These are phyloP conservation scores for Macaca mulatta DNA, from an alignment of 2,113 vertebrate species.

Conservation along the genomic window DNA sequence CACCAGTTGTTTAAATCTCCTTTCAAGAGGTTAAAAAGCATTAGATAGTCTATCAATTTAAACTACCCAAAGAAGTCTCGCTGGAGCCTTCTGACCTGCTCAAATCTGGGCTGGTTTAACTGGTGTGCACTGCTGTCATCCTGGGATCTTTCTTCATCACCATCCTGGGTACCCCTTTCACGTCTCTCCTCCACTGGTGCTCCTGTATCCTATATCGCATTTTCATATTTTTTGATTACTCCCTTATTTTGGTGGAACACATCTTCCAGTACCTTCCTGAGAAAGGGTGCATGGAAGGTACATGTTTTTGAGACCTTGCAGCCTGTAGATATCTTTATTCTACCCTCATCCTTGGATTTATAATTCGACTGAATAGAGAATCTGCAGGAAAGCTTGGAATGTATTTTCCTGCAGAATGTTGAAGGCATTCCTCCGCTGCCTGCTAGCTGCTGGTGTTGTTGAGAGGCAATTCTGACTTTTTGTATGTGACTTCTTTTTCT, in stretches of 20 bases:
- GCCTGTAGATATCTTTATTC: not conserved
- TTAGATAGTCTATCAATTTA: not conserved
- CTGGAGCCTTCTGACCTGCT: slow-evolving; percentile 34
- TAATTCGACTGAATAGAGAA: slow-evolving; percentile 16
- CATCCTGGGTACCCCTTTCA: not conserved
- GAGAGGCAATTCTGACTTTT: slow-evolving; percentile 3
- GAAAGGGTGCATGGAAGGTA: slow-evolving; percentile 45
- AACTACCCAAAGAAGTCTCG: slow-evolving; percentile 2
- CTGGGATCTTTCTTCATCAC: not conserved
- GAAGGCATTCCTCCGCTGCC: not conserved
- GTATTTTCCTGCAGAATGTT: slow-evolving; percentile 44
- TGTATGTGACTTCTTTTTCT: not conserved
- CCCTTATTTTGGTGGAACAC: not conserved
- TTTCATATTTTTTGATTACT: not conserved
- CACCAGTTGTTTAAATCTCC: not conserved
- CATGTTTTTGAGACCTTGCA: slow-evolving; percentile 2
- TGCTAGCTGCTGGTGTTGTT: not conserved
- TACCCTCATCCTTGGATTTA: not conserved
- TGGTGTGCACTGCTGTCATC: not conserved
- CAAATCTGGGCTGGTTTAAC: not conserved
- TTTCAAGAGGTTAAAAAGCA: slow-evolving; percentile 34
- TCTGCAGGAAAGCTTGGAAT: not conserved
- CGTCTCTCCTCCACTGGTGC: not conserved
- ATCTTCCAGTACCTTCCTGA: slow-evolving; percentile 37
- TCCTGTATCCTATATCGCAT: not conserved